Base-by-base conservation (phyloP, 1,140 invertebrate species). In the Drosophila seguyi region DNA sequence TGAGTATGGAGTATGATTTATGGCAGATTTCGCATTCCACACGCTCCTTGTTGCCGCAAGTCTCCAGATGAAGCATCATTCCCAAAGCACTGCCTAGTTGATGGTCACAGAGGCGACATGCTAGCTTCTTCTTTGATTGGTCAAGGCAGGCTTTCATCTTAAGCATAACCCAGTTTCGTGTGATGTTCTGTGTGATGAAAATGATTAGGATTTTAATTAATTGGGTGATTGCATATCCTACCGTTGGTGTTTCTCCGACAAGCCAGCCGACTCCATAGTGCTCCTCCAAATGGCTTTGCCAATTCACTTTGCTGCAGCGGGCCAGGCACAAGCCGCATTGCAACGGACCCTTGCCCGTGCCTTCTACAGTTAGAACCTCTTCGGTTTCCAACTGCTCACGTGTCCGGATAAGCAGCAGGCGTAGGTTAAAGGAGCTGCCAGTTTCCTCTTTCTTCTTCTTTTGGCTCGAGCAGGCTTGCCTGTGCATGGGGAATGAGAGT, bases 251-350 rank as follows among this genome's bases (percentile, higher is more conserved):
- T 11, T 65, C 56, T 16, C 38, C 77, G 0, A 53, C 39, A 1
- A 48, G 20, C 91, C 91, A 92, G 6, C 91, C 91, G 6, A 92
- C 65, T 36, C 91, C 91, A 45, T 92, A 92, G 52, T 92, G 91
- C 50, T 79, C 69, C 1, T 31, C 34, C 7, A 91, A 38, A 59
- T 92, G 91, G 0, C 1, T 3, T n/a, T 58, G 44, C 85, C 82
- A 92, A 13, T 53, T 25, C 0, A 22, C 8, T 16, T 66, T 41
- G 4, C 39, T 57, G n/a, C 42, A 72, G 7, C 79, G 76, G 8
- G 41, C 66, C 14, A 91, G 55, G 50, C 91, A 92, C 25, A 92
- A 52, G 2, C 91, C 91, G 61, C 91, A 92, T 34, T 91, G 75
- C 13, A 75, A 14, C 1, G 47, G 31, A 4, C 80, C 83, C 7